These are phyloP conservation scores for Champsocephalus esox DNA, from an alignment of 2,797 vertebrate species.

Conservation along the genomic window DNA sequence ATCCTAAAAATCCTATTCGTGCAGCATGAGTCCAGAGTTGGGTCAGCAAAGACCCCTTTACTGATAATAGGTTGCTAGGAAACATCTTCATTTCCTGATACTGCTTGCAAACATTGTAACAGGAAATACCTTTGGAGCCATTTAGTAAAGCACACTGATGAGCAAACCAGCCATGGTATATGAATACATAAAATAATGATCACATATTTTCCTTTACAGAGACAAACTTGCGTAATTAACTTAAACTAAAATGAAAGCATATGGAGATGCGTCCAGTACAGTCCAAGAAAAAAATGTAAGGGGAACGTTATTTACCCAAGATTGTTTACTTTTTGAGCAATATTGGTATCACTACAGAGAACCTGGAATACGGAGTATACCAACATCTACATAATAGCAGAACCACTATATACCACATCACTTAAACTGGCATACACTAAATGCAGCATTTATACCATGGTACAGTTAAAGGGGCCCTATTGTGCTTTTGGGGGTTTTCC, in stretches of 20 bases:
- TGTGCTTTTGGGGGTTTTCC: no score
- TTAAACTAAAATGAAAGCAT: neutral
- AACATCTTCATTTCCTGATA: constrained; percentile 21
- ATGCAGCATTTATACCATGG: no score
- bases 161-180: neutral
- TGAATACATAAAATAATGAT: neutral
- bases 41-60: neutral
- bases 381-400: no score
- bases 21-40: constrained; percentile 5
- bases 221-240: neutral
- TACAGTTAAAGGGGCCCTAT: no score
- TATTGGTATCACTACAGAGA: no score
- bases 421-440: no score
- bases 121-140: neutral
- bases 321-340: no score
- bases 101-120: constrained; percentile 2
- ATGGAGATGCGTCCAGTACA: no score
- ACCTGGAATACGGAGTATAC: no score
- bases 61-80: constrained; percentile 22
- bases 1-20: neutral
- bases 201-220: neutral
- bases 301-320: no score
- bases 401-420: no score
- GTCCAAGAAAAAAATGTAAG: no score
- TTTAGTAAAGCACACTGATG: constrained; percentile 2